Base-by-base conservation (phyloP, 30 jellyfish, hydroid and myxozoan species). In the Morbakka virulenta region DNA sequence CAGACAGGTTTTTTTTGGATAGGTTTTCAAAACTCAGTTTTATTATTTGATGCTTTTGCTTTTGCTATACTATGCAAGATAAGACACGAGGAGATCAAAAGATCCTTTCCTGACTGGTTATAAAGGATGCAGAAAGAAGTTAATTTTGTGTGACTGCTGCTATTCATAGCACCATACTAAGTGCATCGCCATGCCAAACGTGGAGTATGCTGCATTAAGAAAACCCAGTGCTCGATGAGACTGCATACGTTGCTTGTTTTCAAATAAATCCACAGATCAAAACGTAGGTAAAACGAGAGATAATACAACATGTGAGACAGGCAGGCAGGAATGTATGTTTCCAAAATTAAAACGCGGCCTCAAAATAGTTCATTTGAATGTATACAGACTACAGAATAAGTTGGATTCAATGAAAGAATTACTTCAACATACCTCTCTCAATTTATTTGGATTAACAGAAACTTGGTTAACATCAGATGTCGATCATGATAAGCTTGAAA, bases 281-380 rank as follows among this genome's bases (percentile, higher is more conserved):
- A 53, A 20, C 23, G 25, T 3, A n/a, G 69, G 69, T 3, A 32
- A 53, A 4, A 53, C 69, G 69, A 53, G 21, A 41, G 73, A 31
- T 72, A 33, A 72, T 72, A 72, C 74, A 72, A 29, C 75, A 50
- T 36, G 48, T 72, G 69, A 67, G 70, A 28, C 69, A 67, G 70
- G 23, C 3, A 3, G 79, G 50, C 82, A 70, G 28, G 82, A 70
- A 70, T 41, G 25, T 14, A 47, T 70, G 74, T 70, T 70, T 41
- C 74, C 74, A 70, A 70, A 70, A 35, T 34, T 70, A 70, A 70
- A 70, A 27, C 74, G 85, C 76, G 80, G 85, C 77, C 80, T 51
- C 65, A 64, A 64, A 29, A 64, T 64, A 29, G 76, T 62, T 22
- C 83, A 71, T 50, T 48, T 71, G 78, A 71, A 71, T 21, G 78